Base-by-base conservation (phyloP, 2,888 invertebrate species). In the Aleiodes alternator region DNA sequence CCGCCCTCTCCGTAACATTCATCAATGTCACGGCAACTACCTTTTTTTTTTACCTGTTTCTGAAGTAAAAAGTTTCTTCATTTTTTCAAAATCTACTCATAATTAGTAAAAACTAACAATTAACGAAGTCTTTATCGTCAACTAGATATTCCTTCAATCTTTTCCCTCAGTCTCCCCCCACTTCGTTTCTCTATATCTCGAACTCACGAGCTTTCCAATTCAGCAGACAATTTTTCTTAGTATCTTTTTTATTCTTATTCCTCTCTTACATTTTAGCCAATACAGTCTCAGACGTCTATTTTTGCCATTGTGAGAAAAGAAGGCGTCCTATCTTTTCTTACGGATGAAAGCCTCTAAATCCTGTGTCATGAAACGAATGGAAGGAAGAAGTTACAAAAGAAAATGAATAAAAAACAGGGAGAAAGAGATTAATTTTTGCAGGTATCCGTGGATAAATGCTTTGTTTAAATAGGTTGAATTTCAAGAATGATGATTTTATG, bases 71-170 rank as follows among this genome's bases (percentile, higher is more conserved):
- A 43, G 7, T 34, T 16, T 48, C 64, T 14, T 16, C 14, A 34
- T 31, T 59, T n/a, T 56, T 43, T 38, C n/a, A 14, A 5, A 51
- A 50, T 29, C 57, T 48, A 55, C 34, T 34, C 68, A 68, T 77
- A 69, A 79, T 79, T 79, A 79, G 73, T 79, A 75, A 79, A 76
- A 79, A 73, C 73, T 59, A 43, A 59, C 56, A 12, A 55, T 61
- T n/a, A 14, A 2, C 31, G 53, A 38, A 51, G 51, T 73, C 61
- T 78, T 68, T 69, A 61, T 78, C 70, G 31, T 14, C 38, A 53
- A 64, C 57, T 11, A 51, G 11, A 66, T 53, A 72, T 57, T 14
- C 31, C 56, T 53, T 38, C 9, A 34, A 59, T 50, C 56, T n/a
- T 53, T 69, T 34, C 4, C 3, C 0, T 34, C 34, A 34, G 6